Base-by-base conservation (phyloP, 2,797 vertebrate species). In the Chanos chanos region DNA sequence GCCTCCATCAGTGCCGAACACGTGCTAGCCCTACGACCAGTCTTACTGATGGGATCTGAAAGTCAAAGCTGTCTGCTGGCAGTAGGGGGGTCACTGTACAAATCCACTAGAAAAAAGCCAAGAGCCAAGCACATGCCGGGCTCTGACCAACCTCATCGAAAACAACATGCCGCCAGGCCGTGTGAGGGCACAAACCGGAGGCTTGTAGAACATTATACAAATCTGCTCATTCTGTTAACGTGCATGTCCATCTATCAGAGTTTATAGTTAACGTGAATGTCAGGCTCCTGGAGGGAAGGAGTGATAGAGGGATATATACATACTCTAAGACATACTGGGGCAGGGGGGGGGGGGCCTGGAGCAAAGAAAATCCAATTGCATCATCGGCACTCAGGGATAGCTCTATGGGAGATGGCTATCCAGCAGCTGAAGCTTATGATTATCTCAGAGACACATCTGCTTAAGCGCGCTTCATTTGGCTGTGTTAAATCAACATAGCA, bases 401-500 rank as follows among this genome's bases (percentile, higher is more conserved):
- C n/a, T n/a, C n/a, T n/a, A n/a, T n/a, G n/a, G n/a, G n/a, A n/a
- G n/a, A 48, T 24, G 9, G 31, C 31, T 40, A 59, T 57, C 59
- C 59, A 50, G 27, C 66, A 68, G 65, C 64, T 67, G 55, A 25
- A 61, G 61, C 36, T 65, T 47, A 28, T 65, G 36, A 66, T 75
- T 31, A 72, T 72, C 74, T 53, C 59, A 30, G 41, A 64, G 68
- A 61, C 50, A 66, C 60, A 66, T 58, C 47, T 50, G 68, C 70
- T 70, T 61, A 50, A 64, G 7, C 54, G 16, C 44, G 36, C 39
- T 50, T 63, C 13, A 21, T 13, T 34, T 18, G 13, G 12, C 30
- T 28, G 18, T 8, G 10, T 24, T 28, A 41, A 50, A 48, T 68
- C 41, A n/a, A n/a, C n/a, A n/a, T n/a, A n/a, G n/a, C n/a, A n/a